Conservation (phyloP, 2,113 vertebrate genomes). For the Tringa solitaria region DNA sequence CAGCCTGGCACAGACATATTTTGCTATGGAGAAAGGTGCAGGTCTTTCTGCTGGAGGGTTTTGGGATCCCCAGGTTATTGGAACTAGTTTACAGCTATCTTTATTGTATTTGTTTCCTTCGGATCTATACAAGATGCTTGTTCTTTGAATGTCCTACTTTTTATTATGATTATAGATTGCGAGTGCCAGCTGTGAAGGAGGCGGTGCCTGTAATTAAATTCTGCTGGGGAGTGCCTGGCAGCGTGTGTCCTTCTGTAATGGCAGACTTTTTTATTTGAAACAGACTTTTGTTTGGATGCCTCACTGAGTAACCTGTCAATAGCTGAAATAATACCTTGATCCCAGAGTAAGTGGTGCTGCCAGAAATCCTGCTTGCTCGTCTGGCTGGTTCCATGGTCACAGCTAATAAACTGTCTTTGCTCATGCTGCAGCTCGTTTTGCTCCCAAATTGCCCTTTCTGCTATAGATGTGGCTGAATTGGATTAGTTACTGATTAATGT, state of each 20-base stretch:
- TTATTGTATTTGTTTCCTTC: neutral
- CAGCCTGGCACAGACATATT: neutral
- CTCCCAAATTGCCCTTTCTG: neutral
- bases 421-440: neutral
- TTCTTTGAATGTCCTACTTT: neutral
- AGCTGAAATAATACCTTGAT: constrained; percentile 3
- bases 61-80: neutral
- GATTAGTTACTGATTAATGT: neutral
- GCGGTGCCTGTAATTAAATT: neutral
- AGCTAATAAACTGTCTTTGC: neutral
- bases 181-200: constrained; percentile 20
- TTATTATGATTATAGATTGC: neutral
- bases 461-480: accelerated
- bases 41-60: neutral
- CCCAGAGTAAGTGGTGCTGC: neutral
- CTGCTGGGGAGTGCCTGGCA: neutral
- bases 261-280: neutral
- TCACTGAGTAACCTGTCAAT: neutral
- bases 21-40: neutral
- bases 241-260: neutral
- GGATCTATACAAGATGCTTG: neutral
- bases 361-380: neutral
- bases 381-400: neutral
- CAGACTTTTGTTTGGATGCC: neutral
- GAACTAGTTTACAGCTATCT: neutral